Conservation (phyloP, 2,888 invertebrate genomes). For the Autographa pulchrina region DNA sequence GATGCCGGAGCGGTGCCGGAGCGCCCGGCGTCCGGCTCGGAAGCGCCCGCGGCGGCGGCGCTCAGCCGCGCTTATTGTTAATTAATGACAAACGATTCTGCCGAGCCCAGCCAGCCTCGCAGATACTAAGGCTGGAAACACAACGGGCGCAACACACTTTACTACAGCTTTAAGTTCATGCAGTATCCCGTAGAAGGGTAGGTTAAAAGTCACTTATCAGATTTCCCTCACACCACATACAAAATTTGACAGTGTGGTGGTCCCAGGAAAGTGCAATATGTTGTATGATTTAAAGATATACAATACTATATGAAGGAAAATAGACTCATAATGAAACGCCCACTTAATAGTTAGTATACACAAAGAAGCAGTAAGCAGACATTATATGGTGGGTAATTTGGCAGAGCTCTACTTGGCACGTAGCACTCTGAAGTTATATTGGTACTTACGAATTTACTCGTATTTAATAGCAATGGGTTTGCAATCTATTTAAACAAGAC, state of each 20-base stretch:
- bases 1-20: slow-evolving; percentile 27
- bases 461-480: not conserved
- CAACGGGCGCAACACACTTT: slow-evolving; percentile 34
- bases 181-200: not conserved
- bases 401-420: not conserved
- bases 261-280: not conserved
- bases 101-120: slow-evolving; percentile 28
- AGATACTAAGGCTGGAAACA: slow-evolving; percentile 18
- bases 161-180: not conserved
- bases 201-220: not conserved
- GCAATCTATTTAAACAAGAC: not conserved
- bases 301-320: not conserved
- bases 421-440: not conserved
- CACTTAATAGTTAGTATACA: slow-evolving; percentile 1
- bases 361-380: not conserved
- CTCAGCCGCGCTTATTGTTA: slow-evolving; percentile 73
- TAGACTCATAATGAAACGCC: not conserved
- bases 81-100: slow-evolving; percentile 73
- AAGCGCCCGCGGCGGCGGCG: slow-evolving; percentile 61
- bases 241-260: too few relatives aligned
- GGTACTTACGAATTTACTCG: not conserved
- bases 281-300: not conserved
- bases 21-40: slow-evolving; percentile 59
- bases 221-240: too few relatives aligned
- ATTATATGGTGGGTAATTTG: slow-evolving; percentile 1